A percentile compares a stretch with the other conserved stretches of the same genome.
These are phyloP conservation scores for Clupea harengus DNA, from an alignment of 2,113 vertebrate genomes.

Conservation along the genomic window DNA sequence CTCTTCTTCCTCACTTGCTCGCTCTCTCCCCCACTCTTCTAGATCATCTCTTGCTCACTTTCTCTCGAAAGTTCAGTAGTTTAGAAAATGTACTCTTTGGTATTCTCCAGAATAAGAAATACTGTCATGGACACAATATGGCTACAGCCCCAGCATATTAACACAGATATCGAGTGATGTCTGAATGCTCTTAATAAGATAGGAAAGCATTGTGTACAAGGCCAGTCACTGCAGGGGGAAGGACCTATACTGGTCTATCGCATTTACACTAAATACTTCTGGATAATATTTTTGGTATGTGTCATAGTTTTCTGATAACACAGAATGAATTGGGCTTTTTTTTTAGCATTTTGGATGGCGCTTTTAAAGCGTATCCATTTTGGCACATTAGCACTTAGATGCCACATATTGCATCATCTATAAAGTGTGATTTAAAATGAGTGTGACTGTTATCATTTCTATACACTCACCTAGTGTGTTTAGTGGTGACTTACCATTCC, in stretches of 20 bases:
- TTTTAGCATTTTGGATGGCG: too few relatives aligned
- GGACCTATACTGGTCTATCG: too few relatives aligned
- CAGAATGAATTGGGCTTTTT: background rate
- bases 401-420: background rate
- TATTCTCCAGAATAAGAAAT: background rate
- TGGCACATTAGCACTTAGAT: background rate
- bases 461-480: too few relatives aligned
- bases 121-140: background rate
- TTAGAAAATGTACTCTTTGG: background rate
- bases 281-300: too few relatives aligned
- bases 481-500: too few relatives aligned
- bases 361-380: background rate
- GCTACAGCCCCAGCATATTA: background rate
- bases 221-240: too few relatives aligned
- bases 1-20: background rate
- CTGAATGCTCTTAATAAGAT: too few relatives aligned
- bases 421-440: too few relatives aligned
- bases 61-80: background rate
- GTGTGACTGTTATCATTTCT: too few relatives aligned
- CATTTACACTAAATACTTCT: too few relatives aligned
- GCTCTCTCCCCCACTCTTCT: background rate
- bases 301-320: background rate
- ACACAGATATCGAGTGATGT: background rate
- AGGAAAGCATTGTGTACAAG: too few relatives aligned
- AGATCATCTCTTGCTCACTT: background rate